Conservation (phyloP, 1,140 invertebrate species). For the Paralvinella palmiformis region DNA sequence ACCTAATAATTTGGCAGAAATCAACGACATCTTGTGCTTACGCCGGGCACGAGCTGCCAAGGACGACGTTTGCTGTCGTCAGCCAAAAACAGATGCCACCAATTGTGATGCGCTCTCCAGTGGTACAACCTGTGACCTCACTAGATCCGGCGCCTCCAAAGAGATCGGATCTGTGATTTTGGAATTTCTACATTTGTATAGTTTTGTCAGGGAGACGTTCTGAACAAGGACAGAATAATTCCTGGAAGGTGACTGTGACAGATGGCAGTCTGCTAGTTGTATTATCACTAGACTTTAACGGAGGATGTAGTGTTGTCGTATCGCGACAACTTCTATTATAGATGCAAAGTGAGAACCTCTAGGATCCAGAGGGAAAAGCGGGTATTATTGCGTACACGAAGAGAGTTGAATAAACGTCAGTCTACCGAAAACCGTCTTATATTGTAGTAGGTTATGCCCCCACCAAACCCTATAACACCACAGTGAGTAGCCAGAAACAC, state of each 20-base stretch:
- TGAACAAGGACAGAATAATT: neutral
- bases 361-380: too few relatives aligned
- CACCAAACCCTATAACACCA: too few relatives aligned
- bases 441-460: too few relatives aligned
- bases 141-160: neutral
- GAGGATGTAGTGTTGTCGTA: neutral
- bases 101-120: neutral
- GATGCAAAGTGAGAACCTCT: too few relatives aligned
- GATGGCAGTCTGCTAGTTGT: conserved; percentile 3
- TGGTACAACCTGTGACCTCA: neutral
- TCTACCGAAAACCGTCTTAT: too few relatives aligned
- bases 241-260: conserved; percentile 9
- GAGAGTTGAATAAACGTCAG: too few relatives aligned
- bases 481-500: too few relatives aligned
- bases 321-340: too few relatives aligned
- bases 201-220: too few relatives aligned
- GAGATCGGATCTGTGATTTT: too few relatives aligned
- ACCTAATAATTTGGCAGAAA: neutral
- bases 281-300: neutral
- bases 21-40: neutral
- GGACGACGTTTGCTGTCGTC: neutral
- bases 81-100: neutral
- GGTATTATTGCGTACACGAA: too few relatives aligned
- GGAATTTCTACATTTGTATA: too few relatives aligned
- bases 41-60: conserved; percentile 1